Base-by-base conservation (phyloP, 2,113 vertebrate species). In the Bagarius yarrelli region DNA sequence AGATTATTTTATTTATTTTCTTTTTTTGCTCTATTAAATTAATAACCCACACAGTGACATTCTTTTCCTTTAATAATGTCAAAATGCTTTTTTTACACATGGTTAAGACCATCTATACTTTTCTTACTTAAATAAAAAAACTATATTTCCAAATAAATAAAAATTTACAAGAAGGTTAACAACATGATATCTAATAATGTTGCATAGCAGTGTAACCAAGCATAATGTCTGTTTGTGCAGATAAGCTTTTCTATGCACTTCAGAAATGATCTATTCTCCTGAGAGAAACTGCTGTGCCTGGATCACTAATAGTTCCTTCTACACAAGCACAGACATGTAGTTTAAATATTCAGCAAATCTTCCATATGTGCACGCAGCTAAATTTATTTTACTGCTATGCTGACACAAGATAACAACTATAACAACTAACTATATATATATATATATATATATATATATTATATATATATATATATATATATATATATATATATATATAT, bases 331-430 rank as follows among this genome's bases (percentile, higher is more conserved):
- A 53, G 83, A 64, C 72, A 72, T 83, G 16, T 50, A 83, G 78
- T 88, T 92, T 92, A 91, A 93, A 92, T 93, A 92, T 93, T 90
- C 86, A 94, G 85, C 86, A 86, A 81, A 83, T 92, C 89, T 92
- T 89, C 91, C 89, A 85, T 83, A 63, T 19, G 59, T 76, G 72
- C 77, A 76, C 81, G 56, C 30, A 36, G 8, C 63, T 11, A 32
- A n/a, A 25, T 66, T 64, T 36, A 66, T 55, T 52, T 19, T 30
- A 18, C 61, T 55, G 32, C 76, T 15, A 5, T 36, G 8, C 61
- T 36, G 3, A 55, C 11, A 52, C 15, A 53, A 53, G 12, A 53
- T 18, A 53, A 12, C 2, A 2, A 53, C 4, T 15, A 53, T 15
- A 3, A 18, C 13, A 53, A 12, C 2, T 18, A 53, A 53, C 2